A percentile compares a stretch with the other conserved stretches of the same genome.
These are phyloP conservation scores for Metellina segmentata DNA, from an alignment of 2,888 invertebrate genomes.

Conservation along the genomic window DNA sequence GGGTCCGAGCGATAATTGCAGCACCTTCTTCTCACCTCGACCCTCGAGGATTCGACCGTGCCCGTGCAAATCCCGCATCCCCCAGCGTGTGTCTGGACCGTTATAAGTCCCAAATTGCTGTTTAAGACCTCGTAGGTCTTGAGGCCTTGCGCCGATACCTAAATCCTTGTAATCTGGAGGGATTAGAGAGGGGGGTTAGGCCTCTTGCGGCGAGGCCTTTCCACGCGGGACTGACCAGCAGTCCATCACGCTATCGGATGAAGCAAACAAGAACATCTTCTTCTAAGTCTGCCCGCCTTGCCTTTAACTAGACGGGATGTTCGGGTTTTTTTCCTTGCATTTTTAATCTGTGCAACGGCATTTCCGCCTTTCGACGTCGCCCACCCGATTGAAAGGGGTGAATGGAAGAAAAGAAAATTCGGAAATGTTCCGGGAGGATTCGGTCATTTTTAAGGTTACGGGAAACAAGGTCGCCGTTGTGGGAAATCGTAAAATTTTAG, in stretches of 20 bases:
- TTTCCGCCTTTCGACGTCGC: neutral
- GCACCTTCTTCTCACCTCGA: slow-evolving; percentile 43
- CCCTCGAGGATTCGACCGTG: neutral
- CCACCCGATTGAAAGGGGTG: too few relatives aligned
- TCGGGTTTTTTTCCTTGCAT: neutral
- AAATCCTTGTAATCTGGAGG: slow-evolving; percentile 12
- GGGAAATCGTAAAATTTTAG: neutral
- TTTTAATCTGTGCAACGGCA: neutral
- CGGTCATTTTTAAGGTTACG: neutral
- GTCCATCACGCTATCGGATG: slow-evolving; percentile 43
- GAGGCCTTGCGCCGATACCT: slow-evolving; percentile 1
- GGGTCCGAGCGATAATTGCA: slow-evolving; percentile 21
- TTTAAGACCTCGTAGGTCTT: slow-evolving; percentile 49
- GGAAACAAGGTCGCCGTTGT: neutral
- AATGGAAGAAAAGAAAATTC: too few relatives aligned
- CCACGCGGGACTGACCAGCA: slow-evolving; percentile 32
- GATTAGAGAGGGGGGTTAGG: neutral
- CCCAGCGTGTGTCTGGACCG: slow-evolving; percentile 1
- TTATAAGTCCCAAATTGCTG: slow-evolving; percentile 51
- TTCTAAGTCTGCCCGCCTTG: neutral
- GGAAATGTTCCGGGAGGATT: too few relatives aligned
- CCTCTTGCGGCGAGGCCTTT: neutral
- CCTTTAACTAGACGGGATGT: neutral
- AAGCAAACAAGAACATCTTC: neutral
- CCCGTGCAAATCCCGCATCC: neutral